These are phyloP conservation scores for Autographa gamma DNA, from an alignment of 2,888 invertebrate genomes.

Conservation along the genomic window DNA sequence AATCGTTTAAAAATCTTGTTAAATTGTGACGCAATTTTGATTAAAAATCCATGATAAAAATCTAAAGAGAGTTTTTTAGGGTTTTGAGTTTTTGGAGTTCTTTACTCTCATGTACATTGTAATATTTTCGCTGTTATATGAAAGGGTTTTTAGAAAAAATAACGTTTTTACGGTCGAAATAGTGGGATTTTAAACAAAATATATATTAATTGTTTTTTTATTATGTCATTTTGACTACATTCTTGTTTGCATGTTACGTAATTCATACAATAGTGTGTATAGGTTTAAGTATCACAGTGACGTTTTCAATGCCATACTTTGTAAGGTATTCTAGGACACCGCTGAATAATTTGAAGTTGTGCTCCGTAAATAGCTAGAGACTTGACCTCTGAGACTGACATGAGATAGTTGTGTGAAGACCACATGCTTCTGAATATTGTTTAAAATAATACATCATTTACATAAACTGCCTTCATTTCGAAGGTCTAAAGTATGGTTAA, in stretches of 20 bases:
- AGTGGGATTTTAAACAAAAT: neutral
- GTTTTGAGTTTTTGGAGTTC: no score
- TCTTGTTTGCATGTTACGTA: neutral
- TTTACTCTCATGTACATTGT: no score
- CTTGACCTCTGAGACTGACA: constrained; percentile 1
- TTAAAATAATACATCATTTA: neutral
- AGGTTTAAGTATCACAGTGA: neutral
- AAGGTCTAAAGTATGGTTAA: no score
- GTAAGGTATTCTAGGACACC: constrained; percentile 4
- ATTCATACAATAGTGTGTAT: neutral
- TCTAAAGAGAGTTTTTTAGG: neutral
- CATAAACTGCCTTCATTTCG: no score
- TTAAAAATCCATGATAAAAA: neutral
- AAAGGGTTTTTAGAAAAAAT: neutral
- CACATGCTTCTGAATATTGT: neutral
- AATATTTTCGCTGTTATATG: no score
- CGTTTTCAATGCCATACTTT: neutral
- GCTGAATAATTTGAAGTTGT: neutral
- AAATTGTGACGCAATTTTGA: neutral
- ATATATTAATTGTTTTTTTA: neutral
- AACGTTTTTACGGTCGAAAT: neutral
- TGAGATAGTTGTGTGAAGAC: neutral
- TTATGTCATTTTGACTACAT: neutral
- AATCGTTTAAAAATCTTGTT: neutral
- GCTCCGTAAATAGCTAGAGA: constrained; percentile 1